These are phyloP conservation scores for Caenorhabditis becei DNA, from an alignment of 2,888 invertebrate genomes.

Conservation along the genomic window DNA sequence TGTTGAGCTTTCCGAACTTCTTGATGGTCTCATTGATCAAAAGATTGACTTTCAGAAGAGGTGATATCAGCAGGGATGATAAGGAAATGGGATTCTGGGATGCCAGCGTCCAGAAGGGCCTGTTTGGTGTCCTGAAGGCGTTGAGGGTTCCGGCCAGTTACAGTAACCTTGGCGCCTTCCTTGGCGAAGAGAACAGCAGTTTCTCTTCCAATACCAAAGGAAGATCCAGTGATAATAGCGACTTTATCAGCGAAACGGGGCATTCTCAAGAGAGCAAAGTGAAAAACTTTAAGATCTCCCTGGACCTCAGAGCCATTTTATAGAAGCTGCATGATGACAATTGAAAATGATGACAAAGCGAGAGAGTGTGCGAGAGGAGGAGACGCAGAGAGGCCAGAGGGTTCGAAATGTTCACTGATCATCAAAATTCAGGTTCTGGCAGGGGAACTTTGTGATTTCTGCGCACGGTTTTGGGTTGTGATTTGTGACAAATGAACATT, in stretches of 20 bases:
- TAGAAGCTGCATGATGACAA: too few relatives aligned
- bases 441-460: too few relatives aligned
- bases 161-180: slow-evolving; percentile 58
- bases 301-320: too few relatives aligned
- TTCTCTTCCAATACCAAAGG: slow-evolving; percentile 59
- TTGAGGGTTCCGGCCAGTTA: slow-evolving; percentile 47
- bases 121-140: slow-evolving; percentile 25
- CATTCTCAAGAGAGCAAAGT: too few relatives aligned
- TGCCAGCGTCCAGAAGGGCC: slow-evolving; percentile 24
- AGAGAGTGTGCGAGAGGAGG: too few relatives aligned
- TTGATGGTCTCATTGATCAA: slow-evolving; percentile 44
- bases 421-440: too few relatives aligned
- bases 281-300: too few relatives aligned
- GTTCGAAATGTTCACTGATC: too few relatives aligned
- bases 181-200: slow-evolving; percentile 56
- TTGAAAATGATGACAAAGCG: too few relatives aligned
- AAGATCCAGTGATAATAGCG: slow-evolving; percentile 35
- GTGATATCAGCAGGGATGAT: slow-evolving; percentile 50
- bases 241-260: slow-evolving; percentile 13
- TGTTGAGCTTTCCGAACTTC: slow-evolving; percentile 55
- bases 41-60: slow-evolving; percentile 25
- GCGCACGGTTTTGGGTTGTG: too few relatives aligned
- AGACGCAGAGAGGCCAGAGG: too few relatives aligned
- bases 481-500: too few relatives aligned
- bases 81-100: slow-evolving; percentile 20